phyloP scores from a whole-genome alignment of 2,888 invertebrate genomes.

The Melanchra persicariae region DNA sequence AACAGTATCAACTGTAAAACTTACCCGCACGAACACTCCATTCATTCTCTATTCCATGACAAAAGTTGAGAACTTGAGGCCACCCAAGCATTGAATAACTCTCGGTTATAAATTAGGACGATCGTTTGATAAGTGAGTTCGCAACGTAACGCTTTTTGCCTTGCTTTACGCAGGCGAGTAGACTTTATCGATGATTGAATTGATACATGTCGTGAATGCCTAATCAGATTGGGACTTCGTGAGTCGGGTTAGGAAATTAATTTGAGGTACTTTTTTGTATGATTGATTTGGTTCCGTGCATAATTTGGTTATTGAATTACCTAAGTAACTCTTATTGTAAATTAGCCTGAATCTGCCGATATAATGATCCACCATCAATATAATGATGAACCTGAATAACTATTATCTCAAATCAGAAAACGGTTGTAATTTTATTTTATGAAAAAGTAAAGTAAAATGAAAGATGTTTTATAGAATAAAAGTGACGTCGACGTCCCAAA shows the following conservation, averaged over 20 bases:
- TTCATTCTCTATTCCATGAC: conserved; percentile 33
- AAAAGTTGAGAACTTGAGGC: conserved; percentile 71
- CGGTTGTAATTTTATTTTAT: not conserved
- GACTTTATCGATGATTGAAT: conserved; percentile 87
- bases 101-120: conserved; percentile 88
- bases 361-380: not conserved
- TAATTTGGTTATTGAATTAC: not conserved
- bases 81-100: conserved; percentile 87
- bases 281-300: conserved; percentile 23
- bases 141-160: conserved; percentile 82
- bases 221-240: conserved; percentile 71
- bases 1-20: not conserved
- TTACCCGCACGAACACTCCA: conserved; percentile 7
- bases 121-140: conserved; percentile 87
- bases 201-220: conserved; percentile 85
- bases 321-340: not conserved
- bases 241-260: conserved; percentile 52
- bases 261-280: conserved; percentile 25
- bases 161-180: conserved; percentile 84
- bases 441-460: too few relatives aligned
- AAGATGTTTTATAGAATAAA: not conserved
- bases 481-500: not conserved
- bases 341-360: not conserved
- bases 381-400: not conserved
- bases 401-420: not conserved